Conservation (phyloP, 2,888 invertebrate genomes). For the Thereva nobilitata region DNA sequence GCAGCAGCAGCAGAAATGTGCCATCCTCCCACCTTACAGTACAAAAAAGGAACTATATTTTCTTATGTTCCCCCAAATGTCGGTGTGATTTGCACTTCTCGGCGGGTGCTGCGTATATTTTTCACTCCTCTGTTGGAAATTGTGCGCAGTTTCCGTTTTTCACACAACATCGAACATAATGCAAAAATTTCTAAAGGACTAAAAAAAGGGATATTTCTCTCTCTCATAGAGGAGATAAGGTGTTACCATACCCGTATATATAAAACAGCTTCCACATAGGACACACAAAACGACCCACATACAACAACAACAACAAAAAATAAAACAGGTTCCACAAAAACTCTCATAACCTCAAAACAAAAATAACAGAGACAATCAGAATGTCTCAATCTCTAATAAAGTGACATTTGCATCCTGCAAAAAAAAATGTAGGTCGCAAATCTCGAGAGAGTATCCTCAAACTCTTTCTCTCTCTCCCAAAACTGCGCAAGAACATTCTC, state of each 20-base stretch:
- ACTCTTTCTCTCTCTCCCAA: background rate
- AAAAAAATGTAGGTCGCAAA: conserved; percentile 8
- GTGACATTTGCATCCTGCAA: conserved; percentile 6
- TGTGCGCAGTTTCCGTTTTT: conserved; percentile 29
- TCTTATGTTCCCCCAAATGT: conserved; percentile 9
- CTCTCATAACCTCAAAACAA: no score
- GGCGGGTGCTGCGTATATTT: conserved; percentile 9
- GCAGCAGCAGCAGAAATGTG: background rate
- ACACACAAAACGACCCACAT: no score
- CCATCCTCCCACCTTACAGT: conserved; percentile 8
- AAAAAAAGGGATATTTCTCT: background rate
- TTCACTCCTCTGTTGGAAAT: conserved; percentile 15
- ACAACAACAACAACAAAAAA: no score
- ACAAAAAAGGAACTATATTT: background rate
- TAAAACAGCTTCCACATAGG: no score
- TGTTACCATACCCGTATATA: background rate
- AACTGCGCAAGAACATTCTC: background rate
- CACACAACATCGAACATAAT: conserved; percentile 9
- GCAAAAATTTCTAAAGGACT: background rate
- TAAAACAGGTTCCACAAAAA: no score
- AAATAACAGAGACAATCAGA: background rate
- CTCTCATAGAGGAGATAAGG: background rate
- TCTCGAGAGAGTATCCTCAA: background rate
- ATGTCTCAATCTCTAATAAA: conserved; percentile 4
- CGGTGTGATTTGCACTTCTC: conserved; percentile 30